Conservation (phyloP, 2,888 invertebrate species). For the Phalera bucephala region DNA sequence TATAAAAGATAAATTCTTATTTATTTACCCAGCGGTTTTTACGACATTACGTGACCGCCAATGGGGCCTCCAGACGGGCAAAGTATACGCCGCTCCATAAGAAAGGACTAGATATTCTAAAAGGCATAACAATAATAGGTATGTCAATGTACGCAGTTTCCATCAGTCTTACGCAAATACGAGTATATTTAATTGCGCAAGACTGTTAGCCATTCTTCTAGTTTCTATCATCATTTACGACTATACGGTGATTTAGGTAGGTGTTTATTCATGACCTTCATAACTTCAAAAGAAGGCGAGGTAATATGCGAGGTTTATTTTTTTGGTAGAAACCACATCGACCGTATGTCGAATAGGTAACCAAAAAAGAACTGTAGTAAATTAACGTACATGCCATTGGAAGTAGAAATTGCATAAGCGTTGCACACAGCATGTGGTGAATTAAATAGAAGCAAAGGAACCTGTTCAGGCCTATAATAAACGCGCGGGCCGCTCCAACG, state of each 20-base stretch:
- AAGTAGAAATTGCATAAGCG: constrained; percentile 71
- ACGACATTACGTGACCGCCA: too few relatives aligned
- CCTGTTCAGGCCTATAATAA: constrained; percentile 68
- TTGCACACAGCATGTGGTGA: constrained; percentile 68
- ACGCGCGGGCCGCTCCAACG: constrained; percentile 57
- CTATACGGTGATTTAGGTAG: too few relatives aligned
- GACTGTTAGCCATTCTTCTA: too few relatives aligned
- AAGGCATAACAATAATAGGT: too few relatives aligned
- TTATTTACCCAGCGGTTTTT: too few relatives aligned
- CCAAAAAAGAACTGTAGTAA: constrained; percentile 31
- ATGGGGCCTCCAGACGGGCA: too few relatives aligned
- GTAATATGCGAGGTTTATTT: neutral
- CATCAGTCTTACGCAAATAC: neutral
- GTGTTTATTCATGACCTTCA: neutral
- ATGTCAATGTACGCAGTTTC: too few relatives aligned
- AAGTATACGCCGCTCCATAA: too few relatives aligned
- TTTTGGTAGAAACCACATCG: neutral
- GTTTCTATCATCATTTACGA: too few relatives aligned
- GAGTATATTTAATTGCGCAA: too few relatives aligned
- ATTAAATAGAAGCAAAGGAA: constrained; percentile 76
- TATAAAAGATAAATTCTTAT: too few relatives aligned
- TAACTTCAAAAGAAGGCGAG: neutral
- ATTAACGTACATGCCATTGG: constrained; percentile 58
- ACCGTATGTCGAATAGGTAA: constrained; percentile 36
- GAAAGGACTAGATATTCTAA: too few relatives aligned